Conservation (phyloP, 2,888 invertebrate genomes). For the Pyrrhia umbra region DNA sequence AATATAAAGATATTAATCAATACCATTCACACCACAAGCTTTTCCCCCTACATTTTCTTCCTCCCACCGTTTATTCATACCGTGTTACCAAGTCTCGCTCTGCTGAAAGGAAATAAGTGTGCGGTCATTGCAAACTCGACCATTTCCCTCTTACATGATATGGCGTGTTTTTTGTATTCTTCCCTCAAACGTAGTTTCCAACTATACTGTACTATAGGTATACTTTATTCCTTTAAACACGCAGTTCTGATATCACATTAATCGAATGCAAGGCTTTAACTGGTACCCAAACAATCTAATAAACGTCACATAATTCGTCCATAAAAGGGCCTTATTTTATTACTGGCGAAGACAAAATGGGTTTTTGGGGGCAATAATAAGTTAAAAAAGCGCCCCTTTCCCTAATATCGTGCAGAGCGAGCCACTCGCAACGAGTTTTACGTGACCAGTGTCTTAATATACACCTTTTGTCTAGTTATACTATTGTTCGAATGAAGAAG, state of each 20-base stretch:
- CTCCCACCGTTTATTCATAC: conserved; percentile 21
- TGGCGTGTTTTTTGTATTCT: conserved; percentile 39
- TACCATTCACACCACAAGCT: conserved; percentile 2
- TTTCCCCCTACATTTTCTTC: conserved; percentile 5
- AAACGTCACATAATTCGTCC: conserved; percentile 69
- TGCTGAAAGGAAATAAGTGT: conserved; percentile 41
- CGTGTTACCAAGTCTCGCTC: conserved; percentile 32
- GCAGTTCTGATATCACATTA: conserved; percentile 32
- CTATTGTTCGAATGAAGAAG: conserved; percentile 48
- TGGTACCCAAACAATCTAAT: conserved; percentile 60
- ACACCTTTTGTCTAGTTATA: conserved; percentile 67
- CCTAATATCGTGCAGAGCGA: conserved; percentile 80
- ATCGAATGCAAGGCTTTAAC: conserved; percentile 51
- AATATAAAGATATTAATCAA: conserved; percentile 8
- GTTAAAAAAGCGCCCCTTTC: conserved; percentile 79
- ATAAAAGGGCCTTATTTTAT: conserved; percentile 71
- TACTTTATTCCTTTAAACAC: conserved; percentile 19
- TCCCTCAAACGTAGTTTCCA: conserved; percentile 19
- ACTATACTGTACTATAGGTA: no score
- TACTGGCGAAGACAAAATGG: conserved; percentile 79
- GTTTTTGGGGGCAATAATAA: conserved; percentile 79
- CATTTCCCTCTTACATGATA: conserved; percentile 21
- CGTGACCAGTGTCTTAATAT: conserved; percentile 81
- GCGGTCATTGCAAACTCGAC: conserved; percentile 48
- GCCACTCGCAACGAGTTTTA: conserved; percentile 80